These are phyloP conservation scores for Actenoides lindsayi DNA, from an alignment of 2,113 vertebrate species.

Conservation along the genomic window DNA sequence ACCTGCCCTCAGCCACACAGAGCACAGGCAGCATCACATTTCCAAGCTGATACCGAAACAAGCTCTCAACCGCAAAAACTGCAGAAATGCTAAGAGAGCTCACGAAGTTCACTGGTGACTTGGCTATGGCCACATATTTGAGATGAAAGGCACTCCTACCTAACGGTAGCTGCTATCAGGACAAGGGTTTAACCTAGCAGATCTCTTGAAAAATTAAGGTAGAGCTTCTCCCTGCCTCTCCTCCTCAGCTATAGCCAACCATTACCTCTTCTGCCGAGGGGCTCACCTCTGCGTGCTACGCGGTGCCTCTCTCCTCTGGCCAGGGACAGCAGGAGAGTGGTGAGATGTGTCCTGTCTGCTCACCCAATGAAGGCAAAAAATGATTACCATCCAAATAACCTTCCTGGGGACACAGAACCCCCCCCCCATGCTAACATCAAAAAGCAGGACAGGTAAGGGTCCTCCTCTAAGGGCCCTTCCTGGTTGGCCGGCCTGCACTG, in stretches of 20 bases:
- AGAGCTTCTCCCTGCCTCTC: not conserved
- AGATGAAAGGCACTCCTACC: not conserved
- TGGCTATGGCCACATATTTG: not conserved
- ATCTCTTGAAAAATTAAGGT: not conserved
- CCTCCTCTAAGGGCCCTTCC: not conserved
- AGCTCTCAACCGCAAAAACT: fast-evolving
- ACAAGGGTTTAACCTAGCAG: not conserved
- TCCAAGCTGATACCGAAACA: not conserved
- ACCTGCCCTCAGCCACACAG: not conserved
- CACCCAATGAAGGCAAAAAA: fast-evolving
- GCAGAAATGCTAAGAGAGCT: not conserved
- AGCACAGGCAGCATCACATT: not conserved
- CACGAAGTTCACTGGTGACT: not conserved
- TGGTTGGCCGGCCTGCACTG: not conserved
- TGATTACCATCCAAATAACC: fast-evolving
- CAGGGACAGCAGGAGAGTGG: fast-evolving
- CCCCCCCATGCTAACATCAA: fast-evolving
- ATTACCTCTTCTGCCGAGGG: not conserved
- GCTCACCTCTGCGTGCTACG: fast-evolving
- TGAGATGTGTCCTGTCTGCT: not conserved
- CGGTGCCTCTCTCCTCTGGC: not conserved
- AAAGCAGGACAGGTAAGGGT: not conserved
- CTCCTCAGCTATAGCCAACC: not conserved
- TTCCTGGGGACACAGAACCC: fast-evolving
- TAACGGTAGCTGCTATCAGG: not conserved